Percentiles rank a stretch among this genome's conserved stretches.
Evolutionary conservation across 1,140 invertebrate species (phyloP).

Genomic region (Sminthurides bifidus): DNA sequence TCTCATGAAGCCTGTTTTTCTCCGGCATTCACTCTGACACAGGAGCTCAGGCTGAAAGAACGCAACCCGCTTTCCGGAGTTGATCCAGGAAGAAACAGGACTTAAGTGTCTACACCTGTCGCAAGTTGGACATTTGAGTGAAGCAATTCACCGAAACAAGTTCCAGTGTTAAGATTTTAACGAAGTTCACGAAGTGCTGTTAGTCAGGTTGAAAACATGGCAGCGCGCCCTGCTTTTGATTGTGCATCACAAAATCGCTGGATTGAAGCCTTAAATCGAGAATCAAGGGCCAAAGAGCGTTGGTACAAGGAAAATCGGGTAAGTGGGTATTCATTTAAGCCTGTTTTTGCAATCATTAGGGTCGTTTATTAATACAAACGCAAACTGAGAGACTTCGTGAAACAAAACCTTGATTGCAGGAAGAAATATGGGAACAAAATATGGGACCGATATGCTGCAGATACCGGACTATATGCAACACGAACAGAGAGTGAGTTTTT

Average conservation of each 20-base stretch:
- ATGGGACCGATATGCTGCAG: slow-evolving; percentile 23
- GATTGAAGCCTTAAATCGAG: not conserved
- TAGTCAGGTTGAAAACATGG: too few relatives aligned
- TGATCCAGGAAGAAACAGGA: too few relatives aligned
- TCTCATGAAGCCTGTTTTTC: too few relatives aligned
- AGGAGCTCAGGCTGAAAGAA: too few relatives aligned
- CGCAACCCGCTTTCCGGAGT: too few relatives aligned
- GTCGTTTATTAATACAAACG: not conserved
- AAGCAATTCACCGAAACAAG: too few relatives aligned
- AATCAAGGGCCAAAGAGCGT: not conserved
- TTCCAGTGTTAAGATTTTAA: too few relatives aligned
- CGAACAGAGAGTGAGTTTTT: slow-evolving; percentile 17
- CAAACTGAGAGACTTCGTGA: not conserved
- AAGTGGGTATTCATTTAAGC: not conserved
- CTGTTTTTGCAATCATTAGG: slow-evolving; percentile 4
- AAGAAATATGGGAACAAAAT: slow-evolving; percentile 16
- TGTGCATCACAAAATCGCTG: not conserved
- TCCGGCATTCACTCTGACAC: too few relatives aligned
- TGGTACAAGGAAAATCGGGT: slow-evolving; percentile 7
- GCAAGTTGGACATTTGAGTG: too few relatives aligned
- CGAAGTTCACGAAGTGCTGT: too few relatives aligned
- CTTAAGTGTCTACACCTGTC: too few relatives aligned
- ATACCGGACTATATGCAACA: slow-evolving; percentile 12
- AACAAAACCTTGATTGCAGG: not conserved
- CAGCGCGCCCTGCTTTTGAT: too few relatives aligned